phyloP scores from a whole-genome alignment of 2,113 vertebrate species.

The Proteles cristata region DNA sequence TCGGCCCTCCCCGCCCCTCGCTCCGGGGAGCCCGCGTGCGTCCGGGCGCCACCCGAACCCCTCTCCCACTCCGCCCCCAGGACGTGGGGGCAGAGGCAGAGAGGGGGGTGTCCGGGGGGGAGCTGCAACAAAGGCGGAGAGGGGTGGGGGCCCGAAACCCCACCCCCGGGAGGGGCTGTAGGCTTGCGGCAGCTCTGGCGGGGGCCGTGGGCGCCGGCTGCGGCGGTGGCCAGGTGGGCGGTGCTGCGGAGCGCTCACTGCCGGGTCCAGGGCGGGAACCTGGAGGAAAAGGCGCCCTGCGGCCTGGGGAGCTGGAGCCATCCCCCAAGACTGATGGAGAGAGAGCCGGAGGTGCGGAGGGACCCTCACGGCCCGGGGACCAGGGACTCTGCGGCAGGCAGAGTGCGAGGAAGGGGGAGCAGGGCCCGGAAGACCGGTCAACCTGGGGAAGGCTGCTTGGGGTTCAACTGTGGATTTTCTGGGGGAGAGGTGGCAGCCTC shows the following conservation, averaged over 20 bases:
- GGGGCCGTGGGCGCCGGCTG: background rate
- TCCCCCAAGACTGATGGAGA: background rate
- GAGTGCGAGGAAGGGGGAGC: background rate
- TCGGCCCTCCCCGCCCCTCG: background rate
- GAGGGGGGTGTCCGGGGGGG: background rate
- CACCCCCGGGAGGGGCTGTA: background rate
- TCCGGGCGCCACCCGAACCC: background rate
- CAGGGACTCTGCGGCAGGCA: background rate
- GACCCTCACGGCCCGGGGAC: background rate
- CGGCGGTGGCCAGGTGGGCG: conserved; percentile 54
- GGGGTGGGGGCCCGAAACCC: background rate
- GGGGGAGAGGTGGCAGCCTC: background rate
- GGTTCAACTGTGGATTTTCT: background rate
- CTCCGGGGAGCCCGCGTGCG: background rate
- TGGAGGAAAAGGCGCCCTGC: background rate
- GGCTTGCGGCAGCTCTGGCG: conserved; percentile 11
- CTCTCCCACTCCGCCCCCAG: background rate
- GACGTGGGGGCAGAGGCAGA: background rate
- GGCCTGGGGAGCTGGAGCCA: background rate
- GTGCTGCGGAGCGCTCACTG: background rate
- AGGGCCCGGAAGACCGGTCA: background rate
- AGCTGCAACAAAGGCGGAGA: background rate
- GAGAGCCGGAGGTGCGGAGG: background rate
- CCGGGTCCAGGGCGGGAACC: background rate
- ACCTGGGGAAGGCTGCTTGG: background rate